Conservation (phyloP, 1,140 invertebrate genomes). For the Reticulitermes speratus region DNA sequence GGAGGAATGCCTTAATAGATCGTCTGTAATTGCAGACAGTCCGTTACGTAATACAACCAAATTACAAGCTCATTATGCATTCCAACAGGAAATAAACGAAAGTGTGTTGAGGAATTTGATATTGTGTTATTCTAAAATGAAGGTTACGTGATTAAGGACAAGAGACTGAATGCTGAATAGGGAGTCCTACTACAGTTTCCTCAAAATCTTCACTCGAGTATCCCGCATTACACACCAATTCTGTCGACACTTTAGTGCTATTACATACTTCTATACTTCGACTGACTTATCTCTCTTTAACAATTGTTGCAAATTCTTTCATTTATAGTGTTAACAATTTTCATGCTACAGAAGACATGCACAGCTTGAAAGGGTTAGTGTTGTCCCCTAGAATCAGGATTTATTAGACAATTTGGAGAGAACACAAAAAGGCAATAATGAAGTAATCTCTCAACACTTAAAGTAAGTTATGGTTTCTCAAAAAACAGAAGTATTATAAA, state of each 20-base stretch:
- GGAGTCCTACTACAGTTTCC: neutral
- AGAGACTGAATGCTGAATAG: neutral
- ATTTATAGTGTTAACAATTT: too few relatives aligned
- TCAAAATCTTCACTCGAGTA: neutral
- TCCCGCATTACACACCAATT: neutral
- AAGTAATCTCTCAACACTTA: too few relatives aligned
- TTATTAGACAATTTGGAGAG: too few relatives aligned
- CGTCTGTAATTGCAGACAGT: neutral
- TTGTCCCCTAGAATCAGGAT: too few relatives aligned
- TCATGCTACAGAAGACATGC: too few relatives aligned
- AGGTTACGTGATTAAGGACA: neutral
- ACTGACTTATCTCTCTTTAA: too few relatives aligned
- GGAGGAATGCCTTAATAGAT: neutral
- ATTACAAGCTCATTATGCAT: neutral
- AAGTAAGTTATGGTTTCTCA: too few relatives aligned
- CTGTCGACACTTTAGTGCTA: neutral
- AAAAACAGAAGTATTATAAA: too few relatives aligned
- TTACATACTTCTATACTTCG: too few relatives aligned
- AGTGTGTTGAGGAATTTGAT: neutral
- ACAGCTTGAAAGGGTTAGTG: too few relatives aligned
- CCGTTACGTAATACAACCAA: neutral
- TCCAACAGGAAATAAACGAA: neutral
- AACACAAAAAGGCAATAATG: too few relatives aligned
- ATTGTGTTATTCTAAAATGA: neutral
- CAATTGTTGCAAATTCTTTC: too few relatives aligned